Evolutionary conservation across 2,797 vertebrate species (phyloP), one percentile per base, ranked within the genome.

Genomic region (Orestias chungarensis): DNA sequence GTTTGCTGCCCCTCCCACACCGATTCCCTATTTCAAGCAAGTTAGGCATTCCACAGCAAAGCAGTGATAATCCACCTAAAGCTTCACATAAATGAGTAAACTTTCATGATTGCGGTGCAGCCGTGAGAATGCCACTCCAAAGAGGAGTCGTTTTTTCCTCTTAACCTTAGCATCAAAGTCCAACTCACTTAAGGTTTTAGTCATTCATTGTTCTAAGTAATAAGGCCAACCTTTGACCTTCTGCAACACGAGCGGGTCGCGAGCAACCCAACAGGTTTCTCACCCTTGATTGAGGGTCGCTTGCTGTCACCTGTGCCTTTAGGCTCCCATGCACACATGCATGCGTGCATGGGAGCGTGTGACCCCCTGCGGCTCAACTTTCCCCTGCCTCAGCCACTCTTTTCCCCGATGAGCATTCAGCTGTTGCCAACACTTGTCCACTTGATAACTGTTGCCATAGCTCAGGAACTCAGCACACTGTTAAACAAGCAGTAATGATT

Each of bases 341-440:
- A 62, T 81, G 77, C 71, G 70, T 66, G 52, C 15, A 43, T 71
- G 78, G 70, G 61, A 74, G 77, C 59, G 67, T 15, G 75, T 71
- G 87, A 86, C 82, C 83, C 82, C 81, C 83, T 49, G 4, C 71
- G 75, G 80, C 80, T 91, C 81, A 68, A 91, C 93, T 94, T 93
- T 94, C 92, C 83, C 91, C 84, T 57, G 79, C 61, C 89, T 94
- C 92, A 91, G 93, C 90, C 89, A 86, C 92, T 93, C 89, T 88
- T 80, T 74, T 74, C 79, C 87, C 93, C 92, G 92, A 89, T 93
- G 94, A 91, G 83, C 69, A 23, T 88, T 92, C 94, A 94, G 93
- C 93, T 94, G 93, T 92, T 85, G 78, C 85, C 79, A 91, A 89
- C 91, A 93, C 88, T 90, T 93, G 89, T 91, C 75, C 71, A 40